phyloP scores from a whole-genome alignment of 2,888 invertebrate genomes.

The Alloplasta piceator region DNA sequence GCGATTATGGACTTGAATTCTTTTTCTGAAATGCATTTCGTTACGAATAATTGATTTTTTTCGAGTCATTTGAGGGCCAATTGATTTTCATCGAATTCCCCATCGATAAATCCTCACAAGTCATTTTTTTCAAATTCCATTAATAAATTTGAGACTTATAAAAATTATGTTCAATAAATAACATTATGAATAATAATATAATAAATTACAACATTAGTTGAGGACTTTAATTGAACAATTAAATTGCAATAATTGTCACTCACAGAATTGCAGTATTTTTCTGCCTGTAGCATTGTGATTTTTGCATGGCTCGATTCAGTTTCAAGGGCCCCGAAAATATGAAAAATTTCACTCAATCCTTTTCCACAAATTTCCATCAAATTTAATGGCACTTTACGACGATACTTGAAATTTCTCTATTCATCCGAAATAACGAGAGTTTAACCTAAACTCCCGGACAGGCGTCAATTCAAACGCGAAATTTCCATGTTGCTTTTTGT shows the following conservation, averaged over 20 bases:
- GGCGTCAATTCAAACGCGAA: slow-evolving; percentile 39
- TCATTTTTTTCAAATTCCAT: no score
- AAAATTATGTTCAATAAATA: no score
- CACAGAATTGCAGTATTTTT: slow-evolving; percentile 41
- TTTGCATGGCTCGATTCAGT: slow-evolving; percentile 36
- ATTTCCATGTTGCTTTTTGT: slow-evolving; percentile 39
- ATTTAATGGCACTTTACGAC: not conserved
- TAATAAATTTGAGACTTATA: no score
- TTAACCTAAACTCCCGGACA: slow-evolving; percentile 28
- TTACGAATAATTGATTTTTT: no score
- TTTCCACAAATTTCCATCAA: not conserved
- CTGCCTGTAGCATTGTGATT: slow-evolving; percentile 15
- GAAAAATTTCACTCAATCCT: not conserved
- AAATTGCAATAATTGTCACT: slow-evolving; percentile 19
- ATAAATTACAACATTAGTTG: not conserved
- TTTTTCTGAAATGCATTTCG: no score
- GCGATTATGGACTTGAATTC: no score
- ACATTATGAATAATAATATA: no score
- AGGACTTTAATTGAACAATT: not conserved
- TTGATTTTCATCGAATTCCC: no score
- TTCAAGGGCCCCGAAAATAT: not conserved
- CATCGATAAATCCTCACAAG: no score
- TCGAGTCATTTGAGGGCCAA: no score
- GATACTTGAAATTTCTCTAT: slow-evolving; percentile 38
- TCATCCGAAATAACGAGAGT: slow-evolving; percentile 15